Base-by-base conservation (phyloP, 2,797 vertebrate genomes). In the Sternarchorhynchus goeldii region DNA sequence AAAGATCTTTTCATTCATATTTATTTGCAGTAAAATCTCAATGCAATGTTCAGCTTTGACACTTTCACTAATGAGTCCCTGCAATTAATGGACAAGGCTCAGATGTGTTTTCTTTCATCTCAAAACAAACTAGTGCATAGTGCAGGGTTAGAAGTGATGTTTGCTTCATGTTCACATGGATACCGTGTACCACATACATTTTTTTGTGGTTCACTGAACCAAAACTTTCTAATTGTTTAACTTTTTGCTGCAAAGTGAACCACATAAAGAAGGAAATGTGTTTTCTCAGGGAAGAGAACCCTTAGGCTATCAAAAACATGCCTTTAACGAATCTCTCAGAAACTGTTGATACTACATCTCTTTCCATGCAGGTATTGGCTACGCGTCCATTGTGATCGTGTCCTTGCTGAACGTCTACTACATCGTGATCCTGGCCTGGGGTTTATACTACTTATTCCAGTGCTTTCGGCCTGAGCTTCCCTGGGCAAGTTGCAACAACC, bases 401-500 rank as follows among this genome's bases (percentile, higher is more conserved):
- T 98, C 97, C 63, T 93, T 99, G 87, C 93, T 99, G 89, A 99
- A 99, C 2, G 91, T 99, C 79, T 98, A 99, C 92, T 99, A 99
- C 93, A 98, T 99, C 0, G 92, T 99, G 89, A 99, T 99, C 91
- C 92, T 99, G 93, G 97, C 97, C 84, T 99, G 97, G 97, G 97
- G 96, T 10, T 86, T 96, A 21, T 99, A 98, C 92, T 99, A 99
- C 90, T 91, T 99, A 88, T 95, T 98, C 93, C 95, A 98, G 88
- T 95, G 94, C 5, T 95, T 96, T 88, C 93, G 92, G 81, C 88
- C 89, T 0, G 92, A 94, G 67, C 93, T 96, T 65, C 95, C 95
- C 0, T 96, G 95, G 95, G 93, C 95, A 0, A 92, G 91, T 81
- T 96, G 95, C 88, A 90, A 92, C 84, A 94, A 96, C 82, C 82